Percentiles rank a stretch among this genome's conserved stretches.
These are phyloP conservation scores for Sebastes taczanowskii DNA, from an alignment of 2,797 vertebrate genomes.

Conservation along the genomic window DNA sequence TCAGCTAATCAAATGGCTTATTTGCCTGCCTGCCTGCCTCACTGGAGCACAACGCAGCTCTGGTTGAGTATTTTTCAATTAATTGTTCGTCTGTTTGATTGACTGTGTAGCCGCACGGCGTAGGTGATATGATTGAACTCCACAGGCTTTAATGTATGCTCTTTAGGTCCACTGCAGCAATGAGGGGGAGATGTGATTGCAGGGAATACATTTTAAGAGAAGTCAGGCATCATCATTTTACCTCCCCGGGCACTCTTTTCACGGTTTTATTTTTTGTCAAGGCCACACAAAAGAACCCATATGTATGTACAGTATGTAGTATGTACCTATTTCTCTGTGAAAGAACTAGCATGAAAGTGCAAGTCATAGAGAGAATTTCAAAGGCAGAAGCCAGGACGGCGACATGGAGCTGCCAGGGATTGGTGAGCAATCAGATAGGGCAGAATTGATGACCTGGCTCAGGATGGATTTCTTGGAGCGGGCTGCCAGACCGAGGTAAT, in stretches of 20 bases:
- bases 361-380: slow-evolving; percentile 81
- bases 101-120: slow-evolving; percentile 47
- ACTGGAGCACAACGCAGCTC: slow-evolving; percentile 58
- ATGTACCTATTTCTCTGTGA: slow-evolving; percentile 46
- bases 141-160: slow-evolving; percentile 47
- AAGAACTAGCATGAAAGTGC: slow-evolving; percentile 76
- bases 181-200: slow-evolving; percentile 36
- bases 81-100: slow-evolving; percentile 74
- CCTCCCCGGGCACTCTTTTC: not conserved
- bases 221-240: not conserved
- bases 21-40: slow-evolving; percentile 71
- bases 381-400: slow-evolving; percentile 75
- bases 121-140: slow-evolving; percentile 64
- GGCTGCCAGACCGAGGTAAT: slow-evolving; percentile 83
- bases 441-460: slow-evolving; percentile 86
- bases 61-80: slow-evolving; percentile 76
- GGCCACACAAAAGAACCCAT: slow-evolving; percentile 31
- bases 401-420: slow-evolving; percentile 81
- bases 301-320: slow-evolving; percentile 38
- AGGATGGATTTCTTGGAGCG: slow-evolving; percentile 84
- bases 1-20: slow-evolving; percentile 82
- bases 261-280: slow-evolving; percentile 9
- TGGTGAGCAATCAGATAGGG: slow-evolving; percentile 85
- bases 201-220: slow-evolving; percentile 49
- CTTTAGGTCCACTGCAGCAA: slow-evolving; percentile 39